Conservation (phyloP, 1,140 invertebrate genomes). For the Bilobella aurantiaca region DNA sequence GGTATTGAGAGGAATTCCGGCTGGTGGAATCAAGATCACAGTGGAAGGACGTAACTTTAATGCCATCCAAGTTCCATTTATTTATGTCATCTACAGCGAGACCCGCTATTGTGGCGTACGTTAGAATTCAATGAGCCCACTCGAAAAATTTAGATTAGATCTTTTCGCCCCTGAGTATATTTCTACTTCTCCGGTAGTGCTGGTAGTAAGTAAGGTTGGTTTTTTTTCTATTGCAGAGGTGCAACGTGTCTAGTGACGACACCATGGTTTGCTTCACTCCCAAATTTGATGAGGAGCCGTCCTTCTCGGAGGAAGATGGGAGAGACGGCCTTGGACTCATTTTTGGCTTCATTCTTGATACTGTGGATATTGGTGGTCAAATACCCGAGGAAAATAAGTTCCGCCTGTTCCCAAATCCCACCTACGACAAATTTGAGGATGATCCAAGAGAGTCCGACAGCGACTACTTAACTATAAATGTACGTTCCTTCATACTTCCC, state of each 20-base stretch:
- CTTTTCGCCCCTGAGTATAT: too few relatives aligned
- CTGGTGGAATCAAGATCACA: constrained; percentile 80
- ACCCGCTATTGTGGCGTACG: too few relatives aligned
- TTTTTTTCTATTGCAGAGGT: constrained; percentile 50
- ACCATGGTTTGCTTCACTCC: constrained; percentile 82
- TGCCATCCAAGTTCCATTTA: constrained; percentile 76
- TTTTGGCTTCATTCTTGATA: constrained; percentile 93
- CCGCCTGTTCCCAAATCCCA: constrained; percentile 79
- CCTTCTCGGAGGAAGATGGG: constrained; percentile 51
- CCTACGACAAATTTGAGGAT: constrained; percentile 78
- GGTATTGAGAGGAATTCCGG: constrained; percentile 57
- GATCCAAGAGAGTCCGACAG: constrained; percentile 83
- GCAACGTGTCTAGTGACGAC: constrained; percentile 60
- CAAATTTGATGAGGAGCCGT: constrained; percentile 57
- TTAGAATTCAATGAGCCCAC: too few relatives aligned
- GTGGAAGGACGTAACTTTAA: constrained; percentile 79
- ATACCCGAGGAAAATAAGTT: constrained; percentile 67
- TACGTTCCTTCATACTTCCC: too few relatives aligned
- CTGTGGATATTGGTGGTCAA: constrained; percentile 64
- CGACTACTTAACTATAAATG: constrained; percentile 90
- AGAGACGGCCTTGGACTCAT: constrained; percentile 66
- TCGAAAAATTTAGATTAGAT: too few relatives aligned
- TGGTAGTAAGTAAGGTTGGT: constrained; percentile 39
- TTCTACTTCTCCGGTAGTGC: too few relatives aligned
- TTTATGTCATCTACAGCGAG: constrained; percentile 79